These are phyloP conservation scores for Dryococelus australis DNA, from an alignment of 2,888 invertebrate genomes.

Conservation along the genomic window DNA sequence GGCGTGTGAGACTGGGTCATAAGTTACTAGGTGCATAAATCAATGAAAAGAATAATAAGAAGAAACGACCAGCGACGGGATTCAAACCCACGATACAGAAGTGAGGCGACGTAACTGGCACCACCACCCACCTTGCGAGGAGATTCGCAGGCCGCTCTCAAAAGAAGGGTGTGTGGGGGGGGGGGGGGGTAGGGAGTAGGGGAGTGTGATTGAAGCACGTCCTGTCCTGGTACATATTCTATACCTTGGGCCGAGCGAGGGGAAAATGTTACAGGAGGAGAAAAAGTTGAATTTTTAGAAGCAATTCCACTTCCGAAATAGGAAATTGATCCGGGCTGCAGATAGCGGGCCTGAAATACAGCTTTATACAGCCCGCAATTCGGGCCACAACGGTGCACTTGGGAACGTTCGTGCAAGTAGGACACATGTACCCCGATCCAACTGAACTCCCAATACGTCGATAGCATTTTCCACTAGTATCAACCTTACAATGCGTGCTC, in stretches of 20 bases:
- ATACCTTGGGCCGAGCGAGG: constrained; percentile 8
- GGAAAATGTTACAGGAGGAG: constrained; percentile 2
- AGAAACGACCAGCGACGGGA: too few species aligned
- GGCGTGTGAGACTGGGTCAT: too few species aligned
- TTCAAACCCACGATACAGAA: too few species aligned
- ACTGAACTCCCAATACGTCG: too few species aligned
- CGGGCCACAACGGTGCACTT: background rate
- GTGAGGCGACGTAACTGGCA: background rate
- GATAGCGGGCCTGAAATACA: constrained; percentile 29
- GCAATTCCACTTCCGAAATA: constrained; percentile 25
- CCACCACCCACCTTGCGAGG: background rate
- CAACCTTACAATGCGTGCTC: too few species aligned
- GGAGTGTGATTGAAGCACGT: constrained; percentile 16
- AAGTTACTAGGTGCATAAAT: too few species aligned
- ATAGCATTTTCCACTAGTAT: too few species aligned
- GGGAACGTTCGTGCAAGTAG: background rate
- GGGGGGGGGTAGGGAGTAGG: background rate
- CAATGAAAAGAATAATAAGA: too few species aligned
- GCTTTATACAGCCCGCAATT: background rate
- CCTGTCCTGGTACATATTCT: background rate
- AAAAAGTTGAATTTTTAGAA: constrained; percentile 25
- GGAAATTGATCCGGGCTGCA: constrained; percentile 25
- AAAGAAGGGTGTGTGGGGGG: background rate
- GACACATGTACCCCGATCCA: background rate
- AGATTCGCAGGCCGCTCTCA: background rate